phyloP scores from a whole-genome alignment of 2,113 vertebrate species.

The Arvicanthis niloticus region DNA sequence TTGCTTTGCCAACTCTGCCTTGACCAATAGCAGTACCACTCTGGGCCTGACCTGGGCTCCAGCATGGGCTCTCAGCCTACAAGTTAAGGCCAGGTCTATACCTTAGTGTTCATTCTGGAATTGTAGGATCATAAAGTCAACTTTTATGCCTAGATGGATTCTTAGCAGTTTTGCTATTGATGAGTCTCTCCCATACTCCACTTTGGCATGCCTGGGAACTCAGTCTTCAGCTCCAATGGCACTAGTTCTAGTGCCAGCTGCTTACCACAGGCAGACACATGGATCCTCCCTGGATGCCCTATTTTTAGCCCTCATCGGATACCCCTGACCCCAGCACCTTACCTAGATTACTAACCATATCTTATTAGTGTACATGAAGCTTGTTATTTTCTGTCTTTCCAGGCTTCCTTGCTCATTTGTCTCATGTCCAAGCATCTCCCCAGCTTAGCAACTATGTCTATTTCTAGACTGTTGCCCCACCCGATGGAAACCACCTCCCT shows the following conservation, averaged over 20 bases:
- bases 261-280: background rate
- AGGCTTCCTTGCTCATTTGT: background rate
- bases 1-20: background rate
- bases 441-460: slow-evolving; percentile 22
- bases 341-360: background rate
- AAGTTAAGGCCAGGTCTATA: background rate
- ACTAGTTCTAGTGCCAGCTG: background rate
- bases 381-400: slow-evolving; percentile 24
- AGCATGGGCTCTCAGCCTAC: background rate
- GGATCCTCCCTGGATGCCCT: background rate
- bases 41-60: background rate
- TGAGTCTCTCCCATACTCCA: background rate
- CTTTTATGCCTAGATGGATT: background rate
- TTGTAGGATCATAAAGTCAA: background rate
- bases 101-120: background rate
- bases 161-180: background rate
- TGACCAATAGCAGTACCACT: background rate
- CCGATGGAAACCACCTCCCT: background rate
- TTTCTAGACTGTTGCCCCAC: slow-evolving; percentile 4
- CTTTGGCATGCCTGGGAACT: background rate
- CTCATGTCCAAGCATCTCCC: background rate
- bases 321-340: background rate
- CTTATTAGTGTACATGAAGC: background rate
- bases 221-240: background rate
- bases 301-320: background rate